phyloP scores from a whole-genome alignment of 2,797 vertebrate species.

The Cuculus canorus region DNA sequence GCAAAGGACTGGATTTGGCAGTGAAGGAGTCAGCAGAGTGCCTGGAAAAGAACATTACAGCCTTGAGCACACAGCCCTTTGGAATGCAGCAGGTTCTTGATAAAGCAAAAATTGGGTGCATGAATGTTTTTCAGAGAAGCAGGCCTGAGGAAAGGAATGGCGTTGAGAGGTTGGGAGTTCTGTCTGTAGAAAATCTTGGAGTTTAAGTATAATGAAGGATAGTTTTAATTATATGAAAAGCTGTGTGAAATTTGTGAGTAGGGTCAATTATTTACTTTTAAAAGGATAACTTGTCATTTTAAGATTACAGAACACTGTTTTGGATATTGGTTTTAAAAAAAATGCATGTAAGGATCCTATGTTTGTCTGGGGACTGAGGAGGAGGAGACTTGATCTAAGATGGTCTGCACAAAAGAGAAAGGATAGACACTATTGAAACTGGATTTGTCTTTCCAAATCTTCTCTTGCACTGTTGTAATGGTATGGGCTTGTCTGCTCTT shows the following conservation, averaged over 20 bases:
- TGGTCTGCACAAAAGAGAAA: background rate
- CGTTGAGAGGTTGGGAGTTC: background rate
- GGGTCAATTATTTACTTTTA: background rate
- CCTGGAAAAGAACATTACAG: constrained; percentile 27
- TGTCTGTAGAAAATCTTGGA: background rate
- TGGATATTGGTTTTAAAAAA: background rate
- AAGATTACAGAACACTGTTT: background rate
- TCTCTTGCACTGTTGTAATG: background rate
- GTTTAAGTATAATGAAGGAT: background rate
- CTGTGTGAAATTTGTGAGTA: background rate
- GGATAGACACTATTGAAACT: background rate
- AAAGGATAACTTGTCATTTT: background rate
- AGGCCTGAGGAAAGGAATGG: background rate
- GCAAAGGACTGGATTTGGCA: background rate
- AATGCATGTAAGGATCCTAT: background rate
- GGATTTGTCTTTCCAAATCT: background rate
- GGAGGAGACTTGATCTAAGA: background rate
- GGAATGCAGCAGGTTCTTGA: constrained; percentile 68
- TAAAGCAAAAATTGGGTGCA: constrained; percentile 39
- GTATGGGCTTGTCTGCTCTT: background rate
- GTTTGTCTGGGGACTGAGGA: background rate
- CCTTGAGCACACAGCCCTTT: constrained; percentile 44
- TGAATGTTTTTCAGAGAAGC: constrained; percentile 46
- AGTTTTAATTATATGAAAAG: background rate
- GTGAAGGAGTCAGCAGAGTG: constrained; percentile 36